Conservation (phyloP, 1,140 invertebrate species). For the Danaus melanippus region DNA sequence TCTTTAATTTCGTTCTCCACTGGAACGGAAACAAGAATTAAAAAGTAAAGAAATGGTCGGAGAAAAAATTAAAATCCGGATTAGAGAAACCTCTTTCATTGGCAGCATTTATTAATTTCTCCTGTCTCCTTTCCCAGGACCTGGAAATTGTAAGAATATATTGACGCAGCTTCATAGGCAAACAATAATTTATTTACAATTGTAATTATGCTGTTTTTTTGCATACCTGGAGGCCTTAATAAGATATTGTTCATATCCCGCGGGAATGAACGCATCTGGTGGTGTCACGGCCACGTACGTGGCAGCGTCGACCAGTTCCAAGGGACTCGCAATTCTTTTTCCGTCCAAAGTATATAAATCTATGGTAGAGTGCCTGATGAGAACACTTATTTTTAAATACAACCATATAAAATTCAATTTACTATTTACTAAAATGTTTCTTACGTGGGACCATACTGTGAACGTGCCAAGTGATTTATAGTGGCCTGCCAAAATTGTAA, state of each 20-base stretch:
- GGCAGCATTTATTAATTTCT: constrained; percentile 17
- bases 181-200: neutral
- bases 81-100: constrained; percentile 4
- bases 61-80: neutral
- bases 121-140: constrained; percentile 44
- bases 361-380: constrained; percentile 32
- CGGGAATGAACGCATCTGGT: constrained; percentile 40
- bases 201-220: neutral
- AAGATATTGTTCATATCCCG: constrained; percentile 51
- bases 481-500: constrained; percentile 38
- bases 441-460: constrained; percentile 48
- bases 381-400: too few species aligned
- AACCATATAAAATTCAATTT: too few species aligned
- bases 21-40: neutral
- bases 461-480: constrained; percentile 32
- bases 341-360: constrained; percentile 48
- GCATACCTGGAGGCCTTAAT: constrained; percentile 47
- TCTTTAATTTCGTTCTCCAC: neutral
- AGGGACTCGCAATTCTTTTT: constrained; percentile 30
- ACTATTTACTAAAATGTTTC: neutral
- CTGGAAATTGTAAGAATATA: constrained; percentile 20
- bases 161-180: neutral
- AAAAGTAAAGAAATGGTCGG: too few species aligned
- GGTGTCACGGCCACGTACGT: constrained; percentile 48
- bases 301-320: constrained; percentile 29